These are phyloP conservation scores for Melipona bicolor DNA, from an alignment of 2,888 invertebrate genomes.

Conservation along the genomic window DNA sequence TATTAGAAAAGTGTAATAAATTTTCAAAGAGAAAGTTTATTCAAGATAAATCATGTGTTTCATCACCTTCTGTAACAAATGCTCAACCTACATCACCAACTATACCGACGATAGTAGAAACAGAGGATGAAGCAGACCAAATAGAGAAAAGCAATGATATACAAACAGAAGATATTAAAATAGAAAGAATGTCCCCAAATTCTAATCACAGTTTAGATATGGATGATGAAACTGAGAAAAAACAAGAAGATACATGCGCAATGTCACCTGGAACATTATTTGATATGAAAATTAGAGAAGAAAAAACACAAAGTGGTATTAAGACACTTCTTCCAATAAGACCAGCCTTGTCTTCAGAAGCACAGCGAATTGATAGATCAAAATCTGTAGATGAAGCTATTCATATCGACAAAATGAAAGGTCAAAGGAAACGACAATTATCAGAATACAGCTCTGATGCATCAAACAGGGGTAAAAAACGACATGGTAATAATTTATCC, in stretches of 20 bases:
- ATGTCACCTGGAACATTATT: constrained; percentile 81
- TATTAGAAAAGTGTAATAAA: constrained; percentile 83
- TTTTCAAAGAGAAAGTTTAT: constrained; percentile 58
- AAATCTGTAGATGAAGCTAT: constrained; percentile 75
- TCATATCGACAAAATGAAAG: constrained; percentile 71
- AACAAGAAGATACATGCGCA: constrained; percentile 74
- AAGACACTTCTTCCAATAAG: constrained; percentile 85
- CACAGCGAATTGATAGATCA: constrained; percentile 72
- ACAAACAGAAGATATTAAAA: constrained; percentile 73
- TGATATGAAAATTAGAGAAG: constrained; percentile 81
- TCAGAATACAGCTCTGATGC: constrained; percentile 76
- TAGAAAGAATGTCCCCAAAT: constrained; percentile 72
- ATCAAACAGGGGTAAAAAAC: constrained; percentile 73
- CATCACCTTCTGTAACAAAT: constrained; percentile 36
- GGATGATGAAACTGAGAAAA: constrained; percentile 73
- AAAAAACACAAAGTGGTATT: constrained; percentile 84
- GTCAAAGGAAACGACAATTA: constrained; percentile 75
- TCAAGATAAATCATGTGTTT: constrained; percentile 60
- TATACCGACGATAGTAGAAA: constrained; percentile 46
- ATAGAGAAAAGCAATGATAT: constrained; percentile 62
- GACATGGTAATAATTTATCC: constrained; percentile 71
- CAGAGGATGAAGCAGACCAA: constrained; percentile 67
- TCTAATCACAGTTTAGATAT: constrained; percentile 73
- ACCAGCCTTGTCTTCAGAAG: constrained; percentile 62
- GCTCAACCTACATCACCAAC: constrained; percentile 60